Evolutionary conservation across 2,113 vertebrate genomes (phyloP), one percentile per base, ranked within the genome.

Genomic region (Tenrec ecaudatus): DNA sequence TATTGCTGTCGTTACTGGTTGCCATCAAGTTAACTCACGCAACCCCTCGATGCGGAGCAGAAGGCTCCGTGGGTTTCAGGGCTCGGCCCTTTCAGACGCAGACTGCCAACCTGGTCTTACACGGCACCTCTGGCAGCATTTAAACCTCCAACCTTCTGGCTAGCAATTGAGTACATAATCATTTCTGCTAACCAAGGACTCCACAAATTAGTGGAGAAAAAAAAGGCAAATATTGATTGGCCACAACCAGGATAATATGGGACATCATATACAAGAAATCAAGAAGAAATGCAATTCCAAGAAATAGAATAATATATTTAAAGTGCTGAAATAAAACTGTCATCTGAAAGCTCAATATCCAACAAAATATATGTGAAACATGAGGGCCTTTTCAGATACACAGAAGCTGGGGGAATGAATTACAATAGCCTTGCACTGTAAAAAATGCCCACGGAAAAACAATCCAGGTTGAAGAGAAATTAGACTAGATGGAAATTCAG

Each of bases 271-370:
- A 81, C 1, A 87, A 31, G 3, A 47, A 81, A 88, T 84, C 0
- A 92, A 76, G 29, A 94, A 90, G 36, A 90, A 88, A n/a, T 10
- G 9, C 7, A 82, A 79, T 38, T 66, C 82, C 57, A 89, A 86
- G 31, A 89, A 89, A 94, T 71, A 31, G 33, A 84, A 81, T 64
- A 4, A 82, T 29, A 86, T 58, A 64, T 36, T 73, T 86, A 94
- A 82, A 92, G 43, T 71, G 19, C 17, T 58, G 29, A 85, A 92
- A 77, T 66, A 85, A 80, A 76, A 89, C 60, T 80, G 69, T 78
- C 43, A 62, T 75, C 31, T 16, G n/a, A 78, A 69, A 92, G 60
- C 20, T 77, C 80, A 25, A 36, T 25, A 89, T 29, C 60, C n/a
- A 93, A 40, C 36, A 86, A 86, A 91, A 38, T 66, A 79, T 71